Evolutionary conservation across 2,113 vertebrate species (phyloP), one percentile per base, ranked within the genome.

Genomic region (Urocolius indicus): DNA sequence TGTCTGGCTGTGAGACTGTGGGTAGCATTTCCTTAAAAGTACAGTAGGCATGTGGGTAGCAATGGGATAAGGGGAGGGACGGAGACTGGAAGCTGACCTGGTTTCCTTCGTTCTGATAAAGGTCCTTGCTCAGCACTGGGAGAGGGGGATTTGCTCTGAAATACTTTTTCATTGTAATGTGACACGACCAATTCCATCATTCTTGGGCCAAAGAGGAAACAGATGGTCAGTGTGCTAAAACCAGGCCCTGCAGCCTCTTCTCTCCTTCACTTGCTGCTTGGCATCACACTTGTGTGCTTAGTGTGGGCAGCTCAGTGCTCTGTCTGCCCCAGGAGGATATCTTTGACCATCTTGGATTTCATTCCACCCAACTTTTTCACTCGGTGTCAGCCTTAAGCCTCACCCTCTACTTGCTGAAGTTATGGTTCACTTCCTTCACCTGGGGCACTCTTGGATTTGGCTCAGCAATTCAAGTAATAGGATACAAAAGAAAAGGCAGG

Each of bases 11-110:
- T 29, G 51, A 91, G 81, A 54, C 69, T 52, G 43, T 89, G 91
- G 86, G 80, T 76, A 87, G 58, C 55, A 87, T 95, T 96, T 94
- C 94, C 95, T 95, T 95, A 96, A 95, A 97, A 96, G 85, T 96
- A 74, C 93, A 93, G 72, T 65, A 94, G 41, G 38, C 65, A 82
- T 90, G 38, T 86, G 79, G 34, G 65, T 93, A 91, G 79, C 88
- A 88, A 57, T 8, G 58, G 85, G 69, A 86, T 84, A 61, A 93
- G 75, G 57, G 80, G 58, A 95, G 54, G 72, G 65, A 89, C 2
- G 8, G 69, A 61, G 81, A 15, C 72, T 87, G 74, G 62, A 83
- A 54, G 49, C 41, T 95, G 93, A 95, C 91, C 94, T 89, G 58
- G 7, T 78, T 97, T 89, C 68, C 79, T 72, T 96, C 0, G 0